Evolutionary conservation across 2,113 vertebrate genomes (phyloP).

Genomic region (Myrmophylax atrothorax): DNA sequence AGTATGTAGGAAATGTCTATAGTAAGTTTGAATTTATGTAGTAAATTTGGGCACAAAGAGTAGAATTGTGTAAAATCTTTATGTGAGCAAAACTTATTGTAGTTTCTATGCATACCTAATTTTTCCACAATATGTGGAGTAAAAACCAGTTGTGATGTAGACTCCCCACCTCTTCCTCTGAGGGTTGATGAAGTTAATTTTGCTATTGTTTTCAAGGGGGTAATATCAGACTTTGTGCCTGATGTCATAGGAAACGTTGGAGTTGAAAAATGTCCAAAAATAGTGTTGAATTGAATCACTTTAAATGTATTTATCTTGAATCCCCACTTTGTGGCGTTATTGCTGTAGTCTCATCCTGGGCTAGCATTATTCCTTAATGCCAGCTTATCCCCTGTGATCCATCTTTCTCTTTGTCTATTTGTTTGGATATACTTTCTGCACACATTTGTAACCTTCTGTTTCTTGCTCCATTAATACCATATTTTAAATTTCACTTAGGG

Average conservation of each 20-base stretch:
- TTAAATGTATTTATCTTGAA: slow-evolving; percentile 33
- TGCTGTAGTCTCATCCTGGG: slow-evolving; percentile 6
- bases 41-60: not conserved
- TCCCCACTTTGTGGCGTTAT: slow-evolving; percentile 9
- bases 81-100: not conserved
- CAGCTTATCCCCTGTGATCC: slow-evolving; percentile 1
- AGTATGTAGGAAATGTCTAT: not conserved
- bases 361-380: slow-evolving; percentile 45
- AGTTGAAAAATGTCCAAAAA: slow-evolving; percentile 24
- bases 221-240: not conserved
- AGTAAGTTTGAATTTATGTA: not conserved
- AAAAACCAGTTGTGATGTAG: not conserved
- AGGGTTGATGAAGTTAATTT: not conserved
- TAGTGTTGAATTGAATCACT: not conserved
- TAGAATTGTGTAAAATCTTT: not conserved
- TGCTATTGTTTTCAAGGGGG: not conserved
- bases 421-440: not conserved
- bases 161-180: not conserved
- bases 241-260: not conserved
- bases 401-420: not conserved
- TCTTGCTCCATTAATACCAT: not conserved
- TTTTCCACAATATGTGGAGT: not conserved
- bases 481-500: slow-evolving; percentile 29
- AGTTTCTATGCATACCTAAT: not conserved
- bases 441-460: slow-evolving; percentile 25